Base-by-base conservation (phyloP, 2,113 vertebrate genomes). In the Otolemur garnettii region DNA sequence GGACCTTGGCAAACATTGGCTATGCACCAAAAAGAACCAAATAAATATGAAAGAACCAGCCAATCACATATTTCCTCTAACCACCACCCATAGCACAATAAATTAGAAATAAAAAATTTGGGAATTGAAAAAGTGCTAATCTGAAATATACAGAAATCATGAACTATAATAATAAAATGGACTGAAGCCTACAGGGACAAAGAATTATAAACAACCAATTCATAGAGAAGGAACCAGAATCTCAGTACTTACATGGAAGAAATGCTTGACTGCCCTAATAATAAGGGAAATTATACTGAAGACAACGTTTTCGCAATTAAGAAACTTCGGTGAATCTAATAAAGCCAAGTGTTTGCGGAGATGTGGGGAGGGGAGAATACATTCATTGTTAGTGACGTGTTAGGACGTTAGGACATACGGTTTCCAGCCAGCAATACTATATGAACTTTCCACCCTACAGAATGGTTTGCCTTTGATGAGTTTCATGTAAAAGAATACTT, bases 211-310 rank as follows among this genome's bases (percentile, higher is more conserved):
- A 60, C 3, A 38, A 55, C 1, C 3, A 79, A 69, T 83, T 94
- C 14, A 33, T 4, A 94, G 69, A 80, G 22, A 93, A 78, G 18
- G 17, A 87, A 68, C 2, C 19, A 64, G 24, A 95, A 35, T 74
- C 4, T 87, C 55, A 71, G 80, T 28, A 93, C 84, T 33, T 90
- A 7, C 2, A 24, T 90, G 28, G 69, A 84, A 85, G 33, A 64
- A 87, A 87, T 66, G 8, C 12, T 87, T 83, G 38, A 45, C 11
- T 12, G 55, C 66, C 78, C 9, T 22, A 72, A 15, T 38, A 55
- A 72, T 71, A 26, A 79, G 38, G 30, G 11, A 33, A 86, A 91
- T 62, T 57, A 89, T 88, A 93, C 79, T 93, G 30, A 38, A 85
- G 53, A 79, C 17, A 55, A 14, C 42, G 72, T 85, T 86, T 91